A percentile compares a stretch with the other conserved stretches of the same genome.
These are phyloP conservation scores for Cephus pygmeus DNA, from an alignment of 2,888 invertebrate genomes.

Conservation along the genomic window DNA sequence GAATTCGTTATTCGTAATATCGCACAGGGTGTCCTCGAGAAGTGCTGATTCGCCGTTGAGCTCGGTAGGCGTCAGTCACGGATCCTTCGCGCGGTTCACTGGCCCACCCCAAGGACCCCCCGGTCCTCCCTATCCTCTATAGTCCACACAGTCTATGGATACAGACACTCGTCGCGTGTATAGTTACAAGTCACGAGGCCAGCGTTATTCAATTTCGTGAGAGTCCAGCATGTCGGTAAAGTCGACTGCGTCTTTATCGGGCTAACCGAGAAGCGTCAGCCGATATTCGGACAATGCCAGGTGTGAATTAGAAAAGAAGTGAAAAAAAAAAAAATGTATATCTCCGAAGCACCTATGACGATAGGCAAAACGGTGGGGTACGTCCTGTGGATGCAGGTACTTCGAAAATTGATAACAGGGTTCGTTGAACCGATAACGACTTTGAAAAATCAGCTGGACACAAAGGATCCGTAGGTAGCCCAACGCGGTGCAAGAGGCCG, in stretches of 20 bases:
- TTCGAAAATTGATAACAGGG: not conserved
- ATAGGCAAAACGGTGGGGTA: not conserved
- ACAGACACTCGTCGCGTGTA: not conserved
- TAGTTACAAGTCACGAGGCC: not conserved
- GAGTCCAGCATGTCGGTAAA: not conserved
- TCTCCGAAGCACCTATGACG: not conserved
- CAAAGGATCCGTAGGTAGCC: not conserved
- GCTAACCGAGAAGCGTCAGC: not conserved
- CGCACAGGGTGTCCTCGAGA: not conserved
- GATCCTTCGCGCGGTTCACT: constrained; percentile 41
- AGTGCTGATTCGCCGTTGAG: not conserved
- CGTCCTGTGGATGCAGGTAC: constrained; percentile 3
- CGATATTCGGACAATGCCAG: not conserved
- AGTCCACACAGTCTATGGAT: not conserved
- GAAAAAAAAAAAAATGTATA: not conserved
- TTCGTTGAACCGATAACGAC: not conserved
- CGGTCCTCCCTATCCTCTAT: not conserved
- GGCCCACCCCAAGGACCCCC: constrained; percentile 49
- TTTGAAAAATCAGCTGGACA: not conserved
- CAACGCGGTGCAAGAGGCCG: not conserved
- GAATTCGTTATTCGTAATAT: not conserved
- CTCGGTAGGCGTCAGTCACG: constrained; percentile 3
- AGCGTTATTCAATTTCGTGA: not conserved
- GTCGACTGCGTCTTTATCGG: not conserved
- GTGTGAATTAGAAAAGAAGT: not conserved